Evolutionary conservation across 2,888 invertebrate species (phyloP).

Genomic region (Tineola bisselliella): DNA sequence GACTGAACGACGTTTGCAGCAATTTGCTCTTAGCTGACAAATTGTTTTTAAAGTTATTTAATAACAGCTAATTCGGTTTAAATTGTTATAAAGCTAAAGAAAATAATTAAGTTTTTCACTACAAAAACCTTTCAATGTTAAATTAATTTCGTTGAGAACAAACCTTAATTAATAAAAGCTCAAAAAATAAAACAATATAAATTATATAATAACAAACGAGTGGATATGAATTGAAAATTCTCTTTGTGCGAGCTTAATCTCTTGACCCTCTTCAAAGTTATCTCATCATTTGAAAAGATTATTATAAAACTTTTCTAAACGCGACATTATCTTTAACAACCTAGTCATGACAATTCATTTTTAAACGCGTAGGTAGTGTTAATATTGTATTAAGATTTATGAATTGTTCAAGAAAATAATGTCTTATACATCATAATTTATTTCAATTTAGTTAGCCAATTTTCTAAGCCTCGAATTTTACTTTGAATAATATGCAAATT

Average conservation of each 20-base stretch:
- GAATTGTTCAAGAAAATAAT: background rate
- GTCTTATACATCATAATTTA: slow-evolving; percentile 3
- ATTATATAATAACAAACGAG: background rate
- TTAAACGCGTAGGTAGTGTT: background rate
- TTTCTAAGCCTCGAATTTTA: background rate
- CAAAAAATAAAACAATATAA: slow-evolving; percentile 1
- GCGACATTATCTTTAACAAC: slow-evolving; percentile 3
- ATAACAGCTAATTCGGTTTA: background rate
- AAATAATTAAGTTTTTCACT: background rate
- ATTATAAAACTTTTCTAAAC: slow-evolving; percentile 4
- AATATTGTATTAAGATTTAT: background rate
- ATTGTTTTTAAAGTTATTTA: background rate
- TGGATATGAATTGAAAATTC: slow-evolving; percentile 1
- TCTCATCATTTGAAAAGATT: slow-evolving; percentile 8
- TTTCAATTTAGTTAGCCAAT: background rate
- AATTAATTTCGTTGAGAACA: background rate
- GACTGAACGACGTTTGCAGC: slow-evolving; percentile 33
- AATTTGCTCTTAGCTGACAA: background rate
- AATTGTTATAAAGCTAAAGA: background rate
- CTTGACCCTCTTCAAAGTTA: slow-evolving; percentile 7
- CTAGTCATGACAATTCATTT: slow-evolving; percentile 3
- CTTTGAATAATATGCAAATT: background rate
- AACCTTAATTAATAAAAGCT: background rate
- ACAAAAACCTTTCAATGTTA: background rate
- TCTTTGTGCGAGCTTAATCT: slow-evolving; percentile 10